Conservation (phyloP, 2,113 vertebrate genomes). For the Datnioides undecimradiatus region DNA sequence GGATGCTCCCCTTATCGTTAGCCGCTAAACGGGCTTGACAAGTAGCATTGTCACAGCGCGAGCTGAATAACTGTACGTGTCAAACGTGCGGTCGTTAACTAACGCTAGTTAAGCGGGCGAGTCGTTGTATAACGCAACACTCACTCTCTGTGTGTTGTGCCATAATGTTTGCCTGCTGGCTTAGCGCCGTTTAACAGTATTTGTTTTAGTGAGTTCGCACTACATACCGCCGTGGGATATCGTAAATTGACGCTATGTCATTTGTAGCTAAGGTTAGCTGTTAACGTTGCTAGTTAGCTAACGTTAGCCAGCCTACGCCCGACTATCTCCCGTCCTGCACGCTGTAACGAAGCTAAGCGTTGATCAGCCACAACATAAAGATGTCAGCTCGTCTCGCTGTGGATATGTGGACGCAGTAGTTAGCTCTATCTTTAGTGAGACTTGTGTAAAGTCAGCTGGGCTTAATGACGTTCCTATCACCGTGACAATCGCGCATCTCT, state of each 20-base stretch:
- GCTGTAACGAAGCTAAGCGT: neutral
- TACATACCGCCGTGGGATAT: neutral
- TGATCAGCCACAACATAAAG: neutral
- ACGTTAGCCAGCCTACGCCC: conserved; percentile 74
- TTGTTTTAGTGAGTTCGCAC: neutral
- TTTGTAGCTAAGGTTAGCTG: conserved; percentile 49
- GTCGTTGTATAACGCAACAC: too few relatives aligned
- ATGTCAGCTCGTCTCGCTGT: neutral
- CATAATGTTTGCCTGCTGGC: neutral
- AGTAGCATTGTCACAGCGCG: neutral
- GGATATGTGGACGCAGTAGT: neutral
- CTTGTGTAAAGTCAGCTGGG: neutral
- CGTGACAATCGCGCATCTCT: neutral
- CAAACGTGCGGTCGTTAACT: neutral
- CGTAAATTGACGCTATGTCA: conserved; percentile 33
- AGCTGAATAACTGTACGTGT: neutral
- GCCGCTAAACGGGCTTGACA: conserved; percentile 10
- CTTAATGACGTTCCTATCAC: neutral
- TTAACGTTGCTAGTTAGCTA: conserved; percentile 62
- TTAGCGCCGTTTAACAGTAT: neutral
- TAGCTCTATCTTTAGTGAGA: too few relatives aligned
- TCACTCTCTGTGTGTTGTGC: too few relatives aligned
- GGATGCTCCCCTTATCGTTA: neutral
- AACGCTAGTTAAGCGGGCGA: neutral
- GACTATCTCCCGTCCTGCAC: conserved; percentile 7